Percentiles rank a stretch among this genome's conserved stretches.
phyloP scores from a whole-genome alignment of 2,113 vertebrate species.

The Turnix velox region DNA sequence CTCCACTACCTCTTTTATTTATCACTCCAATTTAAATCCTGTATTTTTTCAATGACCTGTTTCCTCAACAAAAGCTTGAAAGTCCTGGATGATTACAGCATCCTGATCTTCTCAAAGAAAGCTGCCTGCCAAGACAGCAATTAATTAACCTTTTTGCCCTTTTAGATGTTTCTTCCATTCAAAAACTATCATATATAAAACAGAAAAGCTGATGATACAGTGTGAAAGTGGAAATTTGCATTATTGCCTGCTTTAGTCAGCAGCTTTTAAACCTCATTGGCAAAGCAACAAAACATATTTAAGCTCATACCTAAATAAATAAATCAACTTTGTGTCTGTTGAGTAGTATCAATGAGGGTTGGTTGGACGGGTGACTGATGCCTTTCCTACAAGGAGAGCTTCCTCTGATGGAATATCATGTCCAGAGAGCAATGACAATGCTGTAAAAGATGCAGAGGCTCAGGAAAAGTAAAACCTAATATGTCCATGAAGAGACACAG shows the following conservation, averaged over 20 bases:
- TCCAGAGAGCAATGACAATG: conserved; percentile 62
- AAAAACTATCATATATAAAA: not conserved
- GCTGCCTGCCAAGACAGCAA: conserved; percentile 20
- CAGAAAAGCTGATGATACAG: not conserved
- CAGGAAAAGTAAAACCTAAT: conserved; percentile 20
- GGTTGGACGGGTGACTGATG: conserved; percentile 44
- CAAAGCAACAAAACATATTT: not conserved
- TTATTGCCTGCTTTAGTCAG: conserved; percentile 13
- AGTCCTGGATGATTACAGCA: conserved; percentile 16
- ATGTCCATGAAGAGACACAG: conserved; percentile 12
- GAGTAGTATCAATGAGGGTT: conserved; percentile 18
- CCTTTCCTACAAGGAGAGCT: conserved; percentile 55
- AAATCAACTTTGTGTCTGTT: not conserved
- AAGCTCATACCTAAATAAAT: not conserved
- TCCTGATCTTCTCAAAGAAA: not conserved
- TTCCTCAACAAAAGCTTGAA: conserved; percentile 36
- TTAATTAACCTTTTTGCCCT: conserved; percentile 51
- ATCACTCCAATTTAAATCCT: not conserved
- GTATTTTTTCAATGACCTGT: not conserved
- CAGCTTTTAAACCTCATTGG: not conserved
- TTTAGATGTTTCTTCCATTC: conserved; percentile 6
- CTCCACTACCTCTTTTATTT: not conserved
- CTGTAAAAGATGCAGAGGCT: conserved; percentile 29
- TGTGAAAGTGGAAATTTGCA: conserved; percentile 16
- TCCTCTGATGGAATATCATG: conserved; percentile 64